Percentiles rank a stretch among this genome's conserved stretches.
These are phyloP conservation scores for Drosophila miranda DNA, from an alignment of 1,140 invertebrate genomes.

Conservation along the genomic window DNA sequence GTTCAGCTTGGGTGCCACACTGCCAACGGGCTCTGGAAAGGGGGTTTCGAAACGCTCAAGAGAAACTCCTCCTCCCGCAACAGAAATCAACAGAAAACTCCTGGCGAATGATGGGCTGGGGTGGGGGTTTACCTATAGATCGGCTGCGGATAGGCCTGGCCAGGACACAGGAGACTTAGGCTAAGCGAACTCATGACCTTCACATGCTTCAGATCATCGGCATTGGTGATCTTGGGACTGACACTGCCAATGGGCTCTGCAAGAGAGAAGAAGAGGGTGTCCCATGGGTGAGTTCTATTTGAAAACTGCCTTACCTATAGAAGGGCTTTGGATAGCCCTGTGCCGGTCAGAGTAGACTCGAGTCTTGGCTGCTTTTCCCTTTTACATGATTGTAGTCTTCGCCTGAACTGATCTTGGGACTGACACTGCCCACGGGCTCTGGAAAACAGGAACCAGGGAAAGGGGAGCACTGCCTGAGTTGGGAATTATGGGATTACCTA, in stretches of 20 bases:
- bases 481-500: conserved; percentile 83
- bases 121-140: conserved; percentile 83
- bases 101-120: conserved; percentile 37
- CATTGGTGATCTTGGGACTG: conserved; percentile 85
- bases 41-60: neutral
- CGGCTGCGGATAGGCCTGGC: conserved; percentile 88
- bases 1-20: conserved; percentile 83
- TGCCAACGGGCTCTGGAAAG: conserved; percentile 81
- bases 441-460: neutral
- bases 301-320: conserved; percentile 83
- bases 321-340: conserved; percentile 87
- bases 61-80: too few relatives aligned
- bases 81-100: neutral
- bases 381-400: conserved; percentile 71
- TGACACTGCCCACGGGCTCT: conserved; percentile 83
- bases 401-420: conserved; percentile 82
- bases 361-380: conserved; percentile 72
- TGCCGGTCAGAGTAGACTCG: conserved; percentile 86
- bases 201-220: conserved; percentile 82
- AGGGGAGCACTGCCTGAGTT: conserved; percentile 50
- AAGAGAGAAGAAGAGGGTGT: neutral
- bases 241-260: conserved; percentile 83
- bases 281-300: neutral
- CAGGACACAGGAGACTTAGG: conserved; percentile 87
- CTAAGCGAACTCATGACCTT: conserved; percentile 73